phyloP scores from a whole-genome alignment of 2,888 invertebrate species.

The Congeria kusceri region DNA sequence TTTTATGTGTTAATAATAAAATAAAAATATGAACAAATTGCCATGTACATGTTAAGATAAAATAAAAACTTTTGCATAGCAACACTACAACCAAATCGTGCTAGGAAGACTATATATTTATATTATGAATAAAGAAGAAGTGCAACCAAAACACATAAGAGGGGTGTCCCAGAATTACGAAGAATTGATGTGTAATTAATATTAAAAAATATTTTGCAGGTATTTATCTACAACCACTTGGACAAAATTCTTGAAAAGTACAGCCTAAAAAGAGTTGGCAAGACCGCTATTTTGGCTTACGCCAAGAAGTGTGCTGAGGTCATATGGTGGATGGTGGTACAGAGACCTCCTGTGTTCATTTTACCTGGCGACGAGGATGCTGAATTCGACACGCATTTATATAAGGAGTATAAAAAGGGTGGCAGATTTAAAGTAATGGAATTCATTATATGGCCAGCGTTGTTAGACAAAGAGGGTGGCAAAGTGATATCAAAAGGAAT shows the following conservation, averaged over 20 bases:
- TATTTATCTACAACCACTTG: constrained; percentile 14
- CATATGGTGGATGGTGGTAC: not conserved
- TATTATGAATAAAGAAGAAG: too few relatives aligned
- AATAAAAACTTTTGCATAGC: too few relatives aligned
- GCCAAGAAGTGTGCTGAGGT: constrained; percentile 2
- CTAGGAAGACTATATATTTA: too few relatives aligned
- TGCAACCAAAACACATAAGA: too few relatives aligned
- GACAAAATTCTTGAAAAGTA: constrained; percentile 13
- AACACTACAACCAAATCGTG: too few relatives aligned
- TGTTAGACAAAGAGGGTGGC: not conserved
- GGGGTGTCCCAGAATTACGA: too few relatives aligned
- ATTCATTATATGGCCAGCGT: constrained; percentile 3
- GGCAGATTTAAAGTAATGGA: constrained; percentile 10
- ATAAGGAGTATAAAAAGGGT: constrained; percentile 6
- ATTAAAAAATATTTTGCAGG: constrained; percentile 4
- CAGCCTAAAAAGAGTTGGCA: constrained; percentile 3
- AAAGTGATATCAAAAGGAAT: not conserved
- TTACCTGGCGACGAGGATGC: constrained; percentile 5
- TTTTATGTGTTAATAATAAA: too few relatives aligned
- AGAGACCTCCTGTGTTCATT: not conserved
- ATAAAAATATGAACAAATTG: too few relatives aligned
- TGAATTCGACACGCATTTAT: not conserved
- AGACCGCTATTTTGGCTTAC: not conserved
- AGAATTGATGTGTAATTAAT: too few relatives aligned
- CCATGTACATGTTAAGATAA: too few relatives aligned